Evolutionary conservation across 2,888 invertebrate genomes (phyloP).

Genomic region (Ectemnius lituratus): DNA sequence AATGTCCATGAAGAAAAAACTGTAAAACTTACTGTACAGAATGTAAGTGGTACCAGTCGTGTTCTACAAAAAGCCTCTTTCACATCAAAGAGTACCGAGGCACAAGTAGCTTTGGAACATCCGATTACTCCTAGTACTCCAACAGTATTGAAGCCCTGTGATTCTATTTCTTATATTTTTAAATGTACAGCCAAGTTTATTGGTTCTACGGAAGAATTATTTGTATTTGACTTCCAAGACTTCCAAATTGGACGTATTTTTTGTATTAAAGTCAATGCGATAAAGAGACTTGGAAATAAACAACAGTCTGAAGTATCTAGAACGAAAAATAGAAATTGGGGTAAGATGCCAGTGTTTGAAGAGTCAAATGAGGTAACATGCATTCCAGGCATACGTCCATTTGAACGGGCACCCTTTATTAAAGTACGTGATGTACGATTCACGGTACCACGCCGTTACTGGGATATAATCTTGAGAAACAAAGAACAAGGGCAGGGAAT

Average conservation of each 20-base stretch:
- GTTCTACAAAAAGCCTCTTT: constrained; percentile 79
- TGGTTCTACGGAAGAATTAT: constrained; percentile 82
- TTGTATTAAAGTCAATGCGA: constrained; percentile 79
- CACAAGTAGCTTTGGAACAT: constrained; percentile 78
- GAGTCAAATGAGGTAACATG: constrained; percentile 34
- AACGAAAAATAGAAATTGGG: constrained; percentile 1
- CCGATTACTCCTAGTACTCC: constrained; percentile 74
- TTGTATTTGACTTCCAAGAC: constrained; percentile 81
- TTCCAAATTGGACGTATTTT: constrained; percentile 83
- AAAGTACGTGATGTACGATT: constrained; percentile 77
- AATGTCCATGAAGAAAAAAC: constrained; percentile 77
- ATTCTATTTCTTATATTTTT: constrained; percentile 78
- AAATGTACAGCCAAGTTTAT: constrained; percentile 81
- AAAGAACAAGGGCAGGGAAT: constrained; percentile 75
- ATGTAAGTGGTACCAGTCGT: constrained; percentile 76
- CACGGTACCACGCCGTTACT: constrained; percentile 77
- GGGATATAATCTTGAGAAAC: constrained; percentile 71
- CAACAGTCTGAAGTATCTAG: not conserved
- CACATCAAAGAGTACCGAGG: constrained; percentile 79
- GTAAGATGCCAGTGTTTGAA: constrained; percentile 10
- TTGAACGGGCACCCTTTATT: constrained; percentile 82
- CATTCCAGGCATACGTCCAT: constrained; percentile 80
- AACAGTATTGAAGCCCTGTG: constrained; percentile 76
- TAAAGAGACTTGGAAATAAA: not conserved
- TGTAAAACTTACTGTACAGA: constrained; percentile 78